Conservation (phyloP, 2,797 vertebrate genomes). For the Odontamblyopus lacepedii region DNA sequence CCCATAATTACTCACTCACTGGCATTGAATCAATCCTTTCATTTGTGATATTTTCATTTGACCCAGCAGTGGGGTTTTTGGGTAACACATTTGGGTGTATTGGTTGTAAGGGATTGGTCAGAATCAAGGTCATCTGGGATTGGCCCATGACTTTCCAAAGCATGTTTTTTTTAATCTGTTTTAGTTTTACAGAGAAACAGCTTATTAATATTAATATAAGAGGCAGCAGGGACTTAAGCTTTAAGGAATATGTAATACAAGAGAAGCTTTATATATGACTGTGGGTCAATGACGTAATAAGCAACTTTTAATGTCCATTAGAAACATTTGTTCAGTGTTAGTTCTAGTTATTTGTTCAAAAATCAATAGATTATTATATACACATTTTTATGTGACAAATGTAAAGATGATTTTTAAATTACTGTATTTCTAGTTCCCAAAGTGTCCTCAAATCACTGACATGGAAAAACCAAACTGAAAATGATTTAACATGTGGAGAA, state of each 20-base stretch:
- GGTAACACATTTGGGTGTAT: conserved; percentile 60
- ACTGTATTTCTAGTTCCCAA: not conserved
- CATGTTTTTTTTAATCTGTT: conserved; percentile 25
- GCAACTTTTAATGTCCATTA: not conserved
- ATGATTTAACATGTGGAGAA: not conserved
- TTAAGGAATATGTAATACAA: not conserved
- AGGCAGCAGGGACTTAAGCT: not conserved
- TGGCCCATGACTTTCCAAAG: conserved; percentile 53
- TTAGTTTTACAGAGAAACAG: conserved; percentile 17
- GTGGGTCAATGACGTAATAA: not conserved
- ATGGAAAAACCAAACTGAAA: not conserved
- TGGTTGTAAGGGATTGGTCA: conserved; percentile 62
- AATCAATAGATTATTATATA: not conserved
- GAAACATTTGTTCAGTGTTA: not conserved
- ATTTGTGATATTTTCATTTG: conserved; percentile 69
- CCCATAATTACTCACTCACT: conserved; percentile 66
- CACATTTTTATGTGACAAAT: not conserved
- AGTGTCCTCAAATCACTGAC: too few species aligned
- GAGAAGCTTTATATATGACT: not conserved
- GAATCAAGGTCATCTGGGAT: conserved; percentile 60
- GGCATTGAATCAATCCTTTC: conserved; percentile 66
- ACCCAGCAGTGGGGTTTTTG: conserved; percentile 60
- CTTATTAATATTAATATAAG: conserved; percentile 23
- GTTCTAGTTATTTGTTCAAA: not conserved
- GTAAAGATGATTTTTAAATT: not conserved